phyloP scores from a whole-genome alignment of 1,140 invertebrate species.

The Pinna nobilis region DNA sequence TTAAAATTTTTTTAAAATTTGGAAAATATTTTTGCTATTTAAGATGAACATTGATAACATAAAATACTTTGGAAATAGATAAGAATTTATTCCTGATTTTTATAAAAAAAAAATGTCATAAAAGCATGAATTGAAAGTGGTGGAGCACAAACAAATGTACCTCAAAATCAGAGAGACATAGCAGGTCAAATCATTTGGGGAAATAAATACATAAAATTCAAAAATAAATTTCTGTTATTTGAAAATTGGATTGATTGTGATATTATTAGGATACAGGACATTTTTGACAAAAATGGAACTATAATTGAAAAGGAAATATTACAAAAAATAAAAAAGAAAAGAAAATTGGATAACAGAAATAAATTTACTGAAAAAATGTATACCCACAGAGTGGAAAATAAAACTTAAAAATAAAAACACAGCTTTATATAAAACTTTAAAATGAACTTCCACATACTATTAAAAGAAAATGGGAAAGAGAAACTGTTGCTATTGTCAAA shows the following conservation, averaged over 20 bases:
- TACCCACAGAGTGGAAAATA: not conserved
- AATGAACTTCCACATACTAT: not conserved
- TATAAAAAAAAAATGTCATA: not conserved
- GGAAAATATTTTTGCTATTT: no score
- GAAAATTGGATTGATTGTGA: not conserved
- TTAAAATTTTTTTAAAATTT: no score
- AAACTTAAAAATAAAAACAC: not conserved
- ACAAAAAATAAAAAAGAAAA: not conserved
- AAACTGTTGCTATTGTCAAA: not conserved
- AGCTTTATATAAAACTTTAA: not conserved
- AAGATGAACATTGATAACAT: no score
- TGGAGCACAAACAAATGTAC: not conserved
- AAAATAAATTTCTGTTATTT: not conserved
- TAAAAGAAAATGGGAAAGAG: not conserved
- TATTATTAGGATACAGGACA: not conserved
- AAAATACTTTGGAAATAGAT: no score
- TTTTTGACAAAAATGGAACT: not conserved
- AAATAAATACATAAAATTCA: constrained; percentile 3
- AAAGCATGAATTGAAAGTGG: not conserved
- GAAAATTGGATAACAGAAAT: constrained; percentile 5
- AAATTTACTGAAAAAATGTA: not conserved
- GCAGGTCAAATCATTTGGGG: constrained; percentile 1
- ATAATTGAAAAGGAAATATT: not conserved
- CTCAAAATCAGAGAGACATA: not conserved
- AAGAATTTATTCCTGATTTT: no score